Percentiles rank a stretch among this genome's conserved stretches.
phyloP scores from a whole-genome alignment of 2,888 invertebrate species.

The Dasysyrphus albostriatus region DNA sequence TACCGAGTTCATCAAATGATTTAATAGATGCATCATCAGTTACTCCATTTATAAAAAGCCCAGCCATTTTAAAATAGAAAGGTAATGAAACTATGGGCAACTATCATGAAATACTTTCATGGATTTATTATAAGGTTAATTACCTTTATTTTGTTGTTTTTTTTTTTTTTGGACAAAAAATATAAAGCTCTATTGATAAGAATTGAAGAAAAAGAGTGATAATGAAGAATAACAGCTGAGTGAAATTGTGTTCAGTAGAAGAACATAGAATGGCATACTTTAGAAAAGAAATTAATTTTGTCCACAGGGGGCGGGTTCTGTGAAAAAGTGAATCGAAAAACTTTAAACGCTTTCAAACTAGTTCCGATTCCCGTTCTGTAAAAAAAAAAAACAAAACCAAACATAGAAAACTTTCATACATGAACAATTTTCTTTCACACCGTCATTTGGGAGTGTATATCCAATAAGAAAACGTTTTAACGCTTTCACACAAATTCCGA shows the following conservation, averaged over 20 bases:
- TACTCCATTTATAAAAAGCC: constrained; percentile 79
- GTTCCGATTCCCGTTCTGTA: too few relatives aligned
- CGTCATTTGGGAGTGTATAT: too few relatives aligned
- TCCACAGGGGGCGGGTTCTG: too few relatives aligned
- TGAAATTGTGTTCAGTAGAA: background rate
- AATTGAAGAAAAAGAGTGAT: too few relatives aligned
- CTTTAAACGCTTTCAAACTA: too few relatives aligned
- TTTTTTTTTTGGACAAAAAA: background rate
- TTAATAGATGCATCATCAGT: constrained; percentile 79
- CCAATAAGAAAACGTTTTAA: too few relatives aligned
- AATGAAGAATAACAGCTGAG: background rate
- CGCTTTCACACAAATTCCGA: too few relatives aligned
- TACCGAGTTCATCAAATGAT: constrained; percentile 80
- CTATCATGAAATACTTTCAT: background rate
- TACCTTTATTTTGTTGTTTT: background rate
- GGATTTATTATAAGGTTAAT: background rate
- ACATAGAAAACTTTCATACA: too few relatives aligned
- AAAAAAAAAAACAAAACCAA: too few relatives aligned
- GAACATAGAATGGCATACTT: background rate
- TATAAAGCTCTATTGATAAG: background rate
- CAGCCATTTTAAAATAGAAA: constrained; percentile 29
- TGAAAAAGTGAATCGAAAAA: too few relatives aligned
- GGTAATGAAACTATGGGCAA: background rate
- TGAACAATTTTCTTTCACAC: too few relatives aligned
- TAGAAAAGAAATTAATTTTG: too few relatives aligned